Evolutionary conservation across 1,140 invertebrate species (phyloP), one percentile per base, ranked within the genome.

Genomic region (Temnothorax longispinosus): DNA sequence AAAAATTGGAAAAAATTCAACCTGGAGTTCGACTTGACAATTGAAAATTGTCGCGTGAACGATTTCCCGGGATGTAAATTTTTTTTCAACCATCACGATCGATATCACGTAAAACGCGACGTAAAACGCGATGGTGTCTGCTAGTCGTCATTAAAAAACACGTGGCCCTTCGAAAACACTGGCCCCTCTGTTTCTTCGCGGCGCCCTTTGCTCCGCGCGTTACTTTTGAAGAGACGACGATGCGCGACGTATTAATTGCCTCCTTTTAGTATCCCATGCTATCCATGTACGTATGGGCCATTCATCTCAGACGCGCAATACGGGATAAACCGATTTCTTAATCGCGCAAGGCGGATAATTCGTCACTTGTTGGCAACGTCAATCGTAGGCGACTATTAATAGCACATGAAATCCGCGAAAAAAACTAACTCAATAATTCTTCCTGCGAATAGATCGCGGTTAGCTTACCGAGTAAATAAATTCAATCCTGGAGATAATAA

Each of bases 141-240:
- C 87, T 91, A 88, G 89, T 93, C 92, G 89, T 93, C 92, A 93
- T 89, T 90, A 88, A 89, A 88, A 89, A 90, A 91, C 92, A 93
- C 91, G 92, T 93, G 92, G 92, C 89, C 90, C 86, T 69, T 81
- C 80, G 69, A 88, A 91, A 91, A 93, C 91, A 93, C 90, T 93
- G 91, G 78, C 47, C 86, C 77, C 85, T 90, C 92, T 93, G 92
- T 93, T 92, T 82, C 84, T 85, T 41, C 84, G 47, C 86, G 89
- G 88, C 82, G 87, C 76, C 82, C 76, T 62, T 76, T 86, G 75
- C 89, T 88, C 84, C 81, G 75, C 89, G 77, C 89, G 64, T 69
- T 85, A 85, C 89, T 90, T 90, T 86, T 88, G 78, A 90, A 87
- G 89, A 90, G 75, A 89, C 74, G 89, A 88, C 89, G 89, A 90